These are phyloP conservation scores for Cyrtodaria siliqua DNA, from an alignment of 2,888 invertebrate species.

Conservation along the genomic window DNA sequence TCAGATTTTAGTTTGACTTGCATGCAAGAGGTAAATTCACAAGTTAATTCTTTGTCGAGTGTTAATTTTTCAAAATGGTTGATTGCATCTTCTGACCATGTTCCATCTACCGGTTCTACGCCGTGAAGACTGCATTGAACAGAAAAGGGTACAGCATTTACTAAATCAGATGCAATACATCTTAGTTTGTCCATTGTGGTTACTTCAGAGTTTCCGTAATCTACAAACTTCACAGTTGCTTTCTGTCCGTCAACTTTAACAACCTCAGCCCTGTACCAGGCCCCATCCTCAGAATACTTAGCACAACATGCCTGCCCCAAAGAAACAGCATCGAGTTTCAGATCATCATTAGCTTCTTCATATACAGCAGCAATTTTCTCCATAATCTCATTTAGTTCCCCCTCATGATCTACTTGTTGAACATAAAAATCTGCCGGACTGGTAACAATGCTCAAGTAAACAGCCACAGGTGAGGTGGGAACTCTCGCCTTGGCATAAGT, in stretches of 20 bases:
- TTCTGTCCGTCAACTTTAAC: constrained; percentile 32
- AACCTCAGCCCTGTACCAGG: constrained; percentile 79
- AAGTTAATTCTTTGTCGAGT: constrained; percentile 67
- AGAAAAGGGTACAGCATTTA: constrained; percentile 72
- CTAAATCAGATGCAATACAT: constrained; percentile 69
- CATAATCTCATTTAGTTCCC: constrained; percentile 58
- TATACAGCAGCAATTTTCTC: constrained; percentile 47
- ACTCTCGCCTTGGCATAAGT: constrained; percentile 9
- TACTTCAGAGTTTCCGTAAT: constrained; percentile 83
- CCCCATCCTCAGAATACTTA: constrained; percentile 74
- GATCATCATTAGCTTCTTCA: constrained; percentile 12
- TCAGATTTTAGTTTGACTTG: constrained; percentile 57
- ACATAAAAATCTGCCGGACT: constrained; percentile 76
- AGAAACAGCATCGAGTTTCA: constrained; percentile 12
- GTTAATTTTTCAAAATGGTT: constrained; percentile 68
- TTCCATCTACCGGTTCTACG: constrained; percentile 60
- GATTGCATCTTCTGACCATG: constrained; percentile 73
- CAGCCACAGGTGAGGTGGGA: constrained; percentile 34
- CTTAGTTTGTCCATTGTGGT: constrained; percentile 68
- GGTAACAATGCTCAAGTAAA: constrained; percentile 71
- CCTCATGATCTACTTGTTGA: constrained; percentile 62
- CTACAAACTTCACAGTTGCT: constrained; percentile 78
- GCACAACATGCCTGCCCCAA: constrained; percentile 71
- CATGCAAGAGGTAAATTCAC: constrained; percentile 58
- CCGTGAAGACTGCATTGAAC: constrained; percentile 73